Evolutionary conservation across 2,888 invertebrate genomes (phyloP), one percentile per base, ranked within the genome.

Genomic region (Apamea monoglypha): DNA sequence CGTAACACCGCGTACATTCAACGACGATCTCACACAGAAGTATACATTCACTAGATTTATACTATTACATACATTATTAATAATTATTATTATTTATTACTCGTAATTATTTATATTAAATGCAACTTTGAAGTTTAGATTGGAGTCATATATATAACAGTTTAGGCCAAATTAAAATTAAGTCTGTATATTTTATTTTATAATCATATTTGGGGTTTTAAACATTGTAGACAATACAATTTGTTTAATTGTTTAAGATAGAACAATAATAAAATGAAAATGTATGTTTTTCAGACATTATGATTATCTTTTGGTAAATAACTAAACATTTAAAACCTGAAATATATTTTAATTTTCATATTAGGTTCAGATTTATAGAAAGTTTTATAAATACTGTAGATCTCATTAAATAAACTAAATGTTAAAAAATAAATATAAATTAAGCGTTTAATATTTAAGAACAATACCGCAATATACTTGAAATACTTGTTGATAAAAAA

Each of bases 101-200:
- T 78, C 59, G 63, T 77, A 86, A 76, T 76, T 74, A 68, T 71
- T 68, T 66, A 77, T 80, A 64, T 81, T 88, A 81, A 89, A 86
- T 84, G 78, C 79, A 83, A 78, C 68, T 64, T 86, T 81, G 83
- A 88, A 82, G 87, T 84, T 89, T 67, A 74, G 56, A 66, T 59
- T 76, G 82, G 84, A 88, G 88, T 89, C 50, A 78, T 83, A 84
- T 14, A 47, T 18, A 50, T 50, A 73, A 79, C 50, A 78, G 64
- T 76, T 87, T 89, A 89, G 89, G 88, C 88, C 88, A 86, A 84
- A 72, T n/a, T 81, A 72, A 83, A 84, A 76, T 29, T 18, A 83
- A 66, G n/a, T 59, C 21, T 25, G 21, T 32, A n/a, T 63, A n/a
- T 56, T 36, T 21, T n/a, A 29, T 61, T 74, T 40, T 66, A 12